A percentile compares a stretch with the other conserved stretches of the same genome.
phyloP scores from a whole-genome alignment of 2,113 vertebrate species.

The Osmerus eperlanus region DNA sequence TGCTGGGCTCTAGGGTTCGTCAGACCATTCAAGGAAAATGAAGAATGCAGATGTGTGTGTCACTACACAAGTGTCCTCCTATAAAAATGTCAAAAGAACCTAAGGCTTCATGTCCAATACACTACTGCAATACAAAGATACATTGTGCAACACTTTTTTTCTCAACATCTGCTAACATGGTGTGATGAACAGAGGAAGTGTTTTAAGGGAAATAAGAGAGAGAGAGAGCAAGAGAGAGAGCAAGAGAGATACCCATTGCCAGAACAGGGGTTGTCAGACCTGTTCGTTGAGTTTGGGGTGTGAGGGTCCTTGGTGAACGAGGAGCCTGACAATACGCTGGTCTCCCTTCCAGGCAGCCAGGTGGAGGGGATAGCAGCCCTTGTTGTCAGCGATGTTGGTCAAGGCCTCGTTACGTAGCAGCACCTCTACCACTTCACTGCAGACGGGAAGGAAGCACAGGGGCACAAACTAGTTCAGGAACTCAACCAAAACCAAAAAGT shows the following conservation, averaged over 20 bases:
- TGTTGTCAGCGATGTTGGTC: constrained; percentile 94
- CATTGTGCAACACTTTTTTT: no score
- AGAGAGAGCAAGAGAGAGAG: background rate
- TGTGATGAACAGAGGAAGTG: background rate
- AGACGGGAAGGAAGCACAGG: constrained; percentile 8
- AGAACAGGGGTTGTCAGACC: constrained; percentile 67
- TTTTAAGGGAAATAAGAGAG: background rate
- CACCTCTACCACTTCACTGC: constrained; percentile 90
- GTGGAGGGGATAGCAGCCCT: constrained; percentile 97
- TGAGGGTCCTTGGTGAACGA: constrained; percentile 94
- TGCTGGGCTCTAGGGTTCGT: background rate
- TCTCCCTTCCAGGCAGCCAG: constrained; percentile 98
- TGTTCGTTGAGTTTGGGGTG: constrained; percentile 96
- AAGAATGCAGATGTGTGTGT: no score
- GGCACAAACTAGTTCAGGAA: background rate
- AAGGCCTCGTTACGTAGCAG: constrained; percentile 92
- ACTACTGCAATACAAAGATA: no score
- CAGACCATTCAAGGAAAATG: no score
- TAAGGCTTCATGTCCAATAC: no score
- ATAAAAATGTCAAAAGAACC: no score
- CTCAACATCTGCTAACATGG: background rate
- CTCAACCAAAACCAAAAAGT: background rate
- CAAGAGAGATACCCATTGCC: background rate
- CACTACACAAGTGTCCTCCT: no score
- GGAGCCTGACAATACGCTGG: constrained; percentile 88